A percentile compares a stretch with the other conserved stretches of the same genome.
Conservation (phyloP, 2,113 vertebrate genomes). For the Balaeniceps rex region DNA sequence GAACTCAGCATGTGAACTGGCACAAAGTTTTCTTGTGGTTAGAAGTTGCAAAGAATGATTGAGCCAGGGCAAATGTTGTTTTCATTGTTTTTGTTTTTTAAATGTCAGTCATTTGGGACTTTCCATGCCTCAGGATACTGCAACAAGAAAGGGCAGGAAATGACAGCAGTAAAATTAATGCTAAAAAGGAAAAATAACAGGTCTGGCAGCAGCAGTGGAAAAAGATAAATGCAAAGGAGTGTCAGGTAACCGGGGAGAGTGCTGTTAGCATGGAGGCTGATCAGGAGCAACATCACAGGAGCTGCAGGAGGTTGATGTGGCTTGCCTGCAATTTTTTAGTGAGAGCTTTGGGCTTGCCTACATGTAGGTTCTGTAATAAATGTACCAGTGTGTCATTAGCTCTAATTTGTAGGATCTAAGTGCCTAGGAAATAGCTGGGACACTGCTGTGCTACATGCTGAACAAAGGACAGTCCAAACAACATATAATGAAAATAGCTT, state of each 20-base stretch:
- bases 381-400: neutral
- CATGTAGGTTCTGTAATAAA: neutral
- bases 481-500: neutral
- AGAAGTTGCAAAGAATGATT: neutral
- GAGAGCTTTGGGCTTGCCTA: neutral
- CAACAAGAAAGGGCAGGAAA: neutral
- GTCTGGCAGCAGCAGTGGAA: neutral
- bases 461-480: neutral
- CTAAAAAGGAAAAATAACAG: neutral
- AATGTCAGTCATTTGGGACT: neutral
- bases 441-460: neutral
- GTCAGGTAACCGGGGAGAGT: neutral
- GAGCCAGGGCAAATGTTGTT: neutral
- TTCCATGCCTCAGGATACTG: neutral
- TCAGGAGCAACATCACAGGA: neutral
- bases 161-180: neutral
- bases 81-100: neutral
- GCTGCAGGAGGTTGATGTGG: neutral
- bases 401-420: neutral
- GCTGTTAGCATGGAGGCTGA: neutral
- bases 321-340: neutral
- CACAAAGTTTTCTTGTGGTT: neutral
- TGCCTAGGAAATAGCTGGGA: neutral
- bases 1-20: neutral
- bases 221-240: neutral